phyloP scores from a whole-genome alignment of 2,888 invertebrate genomes.

The Caenorhabditis sulstoni region DNA sequence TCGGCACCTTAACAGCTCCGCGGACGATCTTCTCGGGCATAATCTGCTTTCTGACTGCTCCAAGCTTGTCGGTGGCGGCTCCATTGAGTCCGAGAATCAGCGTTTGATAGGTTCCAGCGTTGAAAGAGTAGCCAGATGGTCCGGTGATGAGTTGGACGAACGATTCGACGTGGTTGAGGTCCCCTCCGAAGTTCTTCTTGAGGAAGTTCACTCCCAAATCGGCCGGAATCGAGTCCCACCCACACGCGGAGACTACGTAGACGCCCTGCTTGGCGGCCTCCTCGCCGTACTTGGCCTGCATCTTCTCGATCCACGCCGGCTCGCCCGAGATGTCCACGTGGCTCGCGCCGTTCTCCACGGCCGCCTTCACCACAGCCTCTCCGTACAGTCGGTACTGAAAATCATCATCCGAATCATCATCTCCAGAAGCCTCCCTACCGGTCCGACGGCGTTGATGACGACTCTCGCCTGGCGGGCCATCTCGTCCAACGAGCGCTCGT shows the following conservation, averaged over 20 bases:
- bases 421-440: constrained; percentile 82
- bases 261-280: constrained; percentile 83
- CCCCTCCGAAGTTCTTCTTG: constrained; percentile 87
- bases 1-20: constrained; percentile 62
- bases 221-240: constrained; percentile 89
- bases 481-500: constrained; percentile 86
- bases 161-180: constrained; percentile 78
- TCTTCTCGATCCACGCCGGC: constrained; percentile 90
- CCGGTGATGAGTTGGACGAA: constrained; percentile 77
- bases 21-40: constrained; percentile 74
- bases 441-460: constrained; percentile 94
- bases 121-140: constrained; percentile 83
- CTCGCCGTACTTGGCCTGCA: constrained; percentile 89
- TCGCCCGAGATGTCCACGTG: constrained; percentile 96
- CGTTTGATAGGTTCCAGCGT: constrained; percentile 93
- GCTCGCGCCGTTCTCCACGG: constrained; percentile 88
- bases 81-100: constrained; percentile 86
- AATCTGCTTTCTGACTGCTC: constrained; percentile 71
- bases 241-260: constrained; percentile 86
- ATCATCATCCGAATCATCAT: not conserved
- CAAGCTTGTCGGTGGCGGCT: constrained; percentile 74
- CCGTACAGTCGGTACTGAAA: constrained; percentile 86
- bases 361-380: constrained; percentile 91
- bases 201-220: constrained; percentile 91
- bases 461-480: constrained; percentile 90